Percentiles rank a stretch among this genome's conserved stretches.
Conservation (phyloP, 2,113 vertebrate genomes). For the Malurus cyaneus region DNA sequence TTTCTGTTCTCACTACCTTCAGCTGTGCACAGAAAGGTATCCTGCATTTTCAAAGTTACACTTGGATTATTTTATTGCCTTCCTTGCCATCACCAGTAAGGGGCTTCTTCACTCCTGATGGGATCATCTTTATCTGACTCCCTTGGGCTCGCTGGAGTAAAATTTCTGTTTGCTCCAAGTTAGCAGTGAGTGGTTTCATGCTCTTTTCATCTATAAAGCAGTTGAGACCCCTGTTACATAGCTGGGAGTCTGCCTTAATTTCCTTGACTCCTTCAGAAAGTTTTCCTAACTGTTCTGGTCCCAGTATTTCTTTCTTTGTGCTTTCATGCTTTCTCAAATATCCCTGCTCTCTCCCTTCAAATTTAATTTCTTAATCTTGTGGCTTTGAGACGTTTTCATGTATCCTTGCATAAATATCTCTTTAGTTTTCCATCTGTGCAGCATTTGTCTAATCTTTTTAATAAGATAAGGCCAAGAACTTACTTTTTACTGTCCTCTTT, state of each 20-base stretch:
- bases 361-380: conserved; percentile 16
- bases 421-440: background rate
- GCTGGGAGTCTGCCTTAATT: background rate
- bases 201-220: background rate
- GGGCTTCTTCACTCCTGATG: background rate
- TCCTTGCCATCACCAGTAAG: background rate
- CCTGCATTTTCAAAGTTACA: background rate
- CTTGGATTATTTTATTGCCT: background rate
- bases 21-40: background rate
- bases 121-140: background rate
- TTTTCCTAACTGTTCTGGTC: background rate
- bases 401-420: conserved; percentile 12
- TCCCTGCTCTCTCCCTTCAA: background rate
- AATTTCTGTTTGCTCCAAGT: background rate
- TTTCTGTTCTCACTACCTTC: background rate
- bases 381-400: background rate
- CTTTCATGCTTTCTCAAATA: background rate
- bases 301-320: background rate
- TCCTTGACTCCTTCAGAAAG: background rate
- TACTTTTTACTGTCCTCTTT: background rate
- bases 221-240: background rate
- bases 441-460: conserved; percentile 18
- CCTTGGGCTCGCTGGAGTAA: background rate
- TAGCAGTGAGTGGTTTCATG: background rate
- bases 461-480: conserved; percentile 14